Base-by-base conservation (phyloP, 2,797 vertebrate species). In the Sylvilagus floridanus region DNA sequence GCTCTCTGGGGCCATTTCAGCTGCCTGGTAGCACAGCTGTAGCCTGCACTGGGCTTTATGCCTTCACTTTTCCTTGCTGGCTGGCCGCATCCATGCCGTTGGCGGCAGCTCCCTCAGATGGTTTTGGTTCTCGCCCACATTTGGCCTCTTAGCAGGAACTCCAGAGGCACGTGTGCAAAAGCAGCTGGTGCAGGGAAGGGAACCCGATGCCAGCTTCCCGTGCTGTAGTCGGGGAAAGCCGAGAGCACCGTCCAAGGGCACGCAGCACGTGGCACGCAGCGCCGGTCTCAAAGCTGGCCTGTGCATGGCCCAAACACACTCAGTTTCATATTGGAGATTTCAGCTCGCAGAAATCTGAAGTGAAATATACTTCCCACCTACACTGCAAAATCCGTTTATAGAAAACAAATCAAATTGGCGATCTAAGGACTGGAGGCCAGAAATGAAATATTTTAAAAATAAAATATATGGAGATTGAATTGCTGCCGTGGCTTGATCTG, bases 371-470 rank as follows among this genome's bases (percentile, higher is more conserved):
- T 97, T 97, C 96, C 98, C 93, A 97, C 98, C 92, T 96, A 97
- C 97, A 96, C 97, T 95, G 69, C 83, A 96, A 97, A 98, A 98
- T 97, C 96, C 97, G 97, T 97, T 98, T 98, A 98, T 0, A 12
- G 98, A 97, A 98, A 95, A 97, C 96, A 97, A 98, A 98, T 98
- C 97, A 97, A 98, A 98, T 98, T 94, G 96, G 94, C 93, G 96
- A 97, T 98, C 97, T 98, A 96, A 97, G 98, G 97, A 97, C 96
- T 50, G 96, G 96, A 96, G 96, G 97, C 97, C 97, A 97, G 97
- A 97, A 98, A 98, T 98, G 96, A 98, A 98, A 97, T 98, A 97
- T 97, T 97, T 97, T 91, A 93, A 97, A 97, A 98, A 96, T 95
- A 95, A 98, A 98, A 96, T 97, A 66, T 81, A 97, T 97, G 98